These are phyloP conservation scores for Montipora foliosa DNA, from an alignment of 64 coral and sea anemone species.

Conservation along the genomic window DNA sequence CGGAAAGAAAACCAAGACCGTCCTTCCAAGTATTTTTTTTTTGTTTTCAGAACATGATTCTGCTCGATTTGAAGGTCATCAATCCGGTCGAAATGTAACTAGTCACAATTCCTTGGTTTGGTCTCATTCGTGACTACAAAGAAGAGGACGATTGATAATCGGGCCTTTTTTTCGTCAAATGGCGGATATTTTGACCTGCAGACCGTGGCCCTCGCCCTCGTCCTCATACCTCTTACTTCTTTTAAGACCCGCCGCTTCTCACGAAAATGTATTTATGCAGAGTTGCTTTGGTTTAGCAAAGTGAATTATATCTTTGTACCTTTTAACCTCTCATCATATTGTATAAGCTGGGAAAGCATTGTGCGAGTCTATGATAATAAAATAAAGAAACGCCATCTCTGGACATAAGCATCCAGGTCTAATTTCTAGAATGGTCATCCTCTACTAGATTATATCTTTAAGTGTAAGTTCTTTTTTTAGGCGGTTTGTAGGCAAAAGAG, in stretches of 20 bases:
- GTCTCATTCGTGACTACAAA: no score
- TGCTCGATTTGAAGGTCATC: no score
- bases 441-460: constrained; percentile 18
- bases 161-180: no score
- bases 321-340: neutral
- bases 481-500: neutral
- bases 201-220: neutral
- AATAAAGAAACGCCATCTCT: neutral
- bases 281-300: neutral
- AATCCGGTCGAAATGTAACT: no score
- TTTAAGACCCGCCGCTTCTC: constrained; percentile 20
- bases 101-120: no score
- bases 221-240: neutral
- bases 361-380: neutral
- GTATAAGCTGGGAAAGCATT: neutral
- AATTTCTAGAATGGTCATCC: neutral
- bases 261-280: neutral
- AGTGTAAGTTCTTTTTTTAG: constrained; percentile 15
- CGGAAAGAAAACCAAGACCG: no score
- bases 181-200: no score
- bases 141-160: no score
- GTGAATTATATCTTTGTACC: no score
- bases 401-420: neutral
- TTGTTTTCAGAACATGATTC: no score
- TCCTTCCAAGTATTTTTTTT: no score